A percentile compares a stretch with the other conserved stretches of the same genome.
Conservation (phyloP, 2,888 invertebrate genomes). For the Plemyria rubiginata region DNA sequence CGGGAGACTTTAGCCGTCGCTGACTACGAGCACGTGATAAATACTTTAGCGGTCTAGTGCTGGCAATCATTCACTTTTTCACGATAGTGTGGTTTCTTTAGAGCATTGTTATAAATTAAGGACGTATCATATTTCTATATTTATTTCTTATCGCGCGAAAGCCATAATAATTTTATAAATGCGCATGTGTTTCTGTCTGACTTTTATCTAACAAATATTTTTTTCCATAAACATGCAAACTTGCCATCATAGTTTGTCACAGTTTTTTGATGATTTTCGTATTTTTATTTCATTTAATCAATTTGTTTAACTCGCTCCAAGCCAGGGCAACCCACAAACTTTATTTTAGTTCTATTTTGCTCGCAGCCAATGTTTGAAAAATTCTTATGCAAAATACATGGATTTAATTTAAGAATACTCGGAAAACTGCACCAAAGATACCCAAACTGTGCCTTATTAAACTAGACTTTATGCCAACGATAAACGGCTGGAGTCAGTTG, state of each 20-base stretch:
- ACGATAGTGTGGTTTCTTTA: slow-evolving; percentile 19
- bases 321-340: too few species aligned
- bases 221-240: too few species aligned
- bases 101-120: neutral
- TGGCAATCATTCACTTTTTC: slow-evolving; percentile 46
- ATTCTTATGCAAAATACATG: neutral
- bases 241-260: too few species aligned
- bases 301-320: too few species aligned
- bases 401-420: neutral
- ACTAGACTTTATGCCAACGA: neutral
- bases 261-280: too few species aligned
- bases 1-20: slow-evolving; percentile 29
- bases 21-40: slow-evolving; percentile 17
- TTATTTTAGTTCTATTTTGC: too few species aligned
- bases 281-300: too few species aligned
- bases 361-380: neutral
- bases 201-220: neutral
- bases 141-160: neutral
- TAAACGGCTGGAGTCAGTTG: neutral
- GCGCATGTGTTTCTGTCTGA: neutral
- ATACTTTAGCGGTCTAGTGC: slow-evolving; percentile 19
- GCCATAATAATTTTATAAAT: neutral
- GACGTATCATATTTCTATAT: neutral
- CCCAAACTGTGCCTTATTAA: slow-evolving; percentile 1
- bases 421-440: neutral